Conservation (phyloP, 2,888 invertebrate species). For the Lasioglossum lativentre region DNA sequence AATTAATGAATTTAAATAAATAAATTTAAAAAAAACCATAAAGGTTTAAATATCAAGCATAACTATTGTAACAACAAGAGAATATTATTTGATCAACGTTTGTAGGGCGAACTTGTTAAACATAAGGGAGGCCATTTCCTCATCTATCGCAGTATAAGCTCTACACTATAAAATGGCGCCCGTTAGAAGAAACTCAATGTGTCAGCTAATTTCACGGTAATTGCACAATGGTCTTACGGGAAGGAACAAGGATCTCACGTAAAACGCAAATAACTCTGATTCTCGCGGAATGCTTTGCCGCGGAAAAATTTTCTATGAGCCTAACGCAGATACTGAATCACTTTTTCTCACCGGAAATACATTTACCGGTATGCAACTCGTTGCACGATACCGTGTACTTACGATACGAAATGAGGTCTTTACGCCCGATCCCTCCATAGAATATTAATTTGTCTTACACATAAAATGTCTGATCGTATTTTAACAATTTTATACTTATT, state of each 20-base stretch:
- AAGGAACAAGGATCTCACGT: conserved; percentile 28
- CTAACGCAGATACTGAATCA: conserved; percentile 35
- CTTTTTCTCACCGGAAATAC: conserved; percentile 37
- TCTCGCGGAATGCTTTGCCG: conserved; percentile 12
- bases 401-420: background rate
- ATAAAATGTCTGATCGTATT: background rate
- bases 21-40: no score
- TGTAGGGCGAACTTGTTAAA: background rate
- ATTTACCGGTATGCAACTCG: background rate
- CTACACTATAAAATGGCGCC: background rate
- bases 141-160: background rate
- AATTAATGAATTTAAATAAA: background rate
- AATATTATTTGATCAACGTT: background rate
- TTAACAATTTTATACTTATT: background rate
- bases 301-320: conserved; percentile 33
- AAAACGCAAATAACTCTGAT: conserved; percentile 2
- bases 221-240: conserved; percentile 33
- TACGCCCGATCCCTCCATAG: background rate
- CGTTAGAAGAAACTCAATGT: conserved; percentile 10
- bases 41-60: no score
- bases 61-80: no score
- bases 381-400: background rate
- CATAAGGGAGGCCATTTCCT: conserved; percentile 39
- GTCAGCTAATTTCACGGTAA: conserved; percentile 54
- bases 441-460: background rate